Evolutionary conservation across 2,797 vertebrate genomes (phyloP), one percentile per base, ranked within the genome.

Genomic region (Kryptopterus vitreolus): DNA sequence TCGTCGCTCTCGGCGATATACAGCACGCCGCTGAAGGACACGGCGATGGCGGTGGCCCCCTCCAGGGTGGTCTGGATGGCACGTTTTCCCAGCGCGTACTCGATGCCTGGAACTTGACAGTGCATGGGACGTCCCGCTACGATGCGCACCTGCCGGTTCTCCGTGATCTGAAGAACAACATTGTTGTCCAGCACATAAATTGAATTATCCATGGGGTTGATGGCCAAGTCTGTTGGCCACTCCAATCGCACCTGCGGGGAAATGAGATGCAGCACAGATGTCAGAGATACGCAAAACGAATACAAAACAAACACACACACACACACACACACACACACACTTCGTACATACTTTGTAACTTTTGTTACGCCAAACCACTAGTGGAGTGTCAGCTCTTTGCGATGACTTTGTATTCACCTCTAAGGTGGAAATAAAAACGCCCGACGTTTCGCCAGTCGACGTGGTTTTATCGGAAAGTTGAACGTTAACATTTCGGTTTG

Each of bases 171-270:
- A 63, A 99, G 88, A 52, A 99, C 97, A 0, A 99, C 96, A 0
- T 99, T 99, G 91, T 99, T 99, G 91, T 99, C 98, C 92, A 99
- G 86, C 75, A 99, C 96, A 0, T 97, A 99, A 84, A 99, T 96
- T 84, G 98, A 99, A 90, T 99, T 99, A 84, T 99, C 98, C 96
- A 99, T 98, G 0, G 98, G 98, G 89, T 98, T 99, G 87, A 99
- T 98, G 55, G 98, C 96, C 12, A 99, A 91, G 88, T 97, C 97
- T 26, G 98, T 99, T 68, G 98, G 98, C 98, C 98, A 99, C 74
- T 99, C 98, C 86, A 99, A 90, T 72, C 96, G 96, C 29, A 99
- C 97, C 98, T 99, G 86, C 20, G 29, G 50, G 59, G 22, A 75
- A 38, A 68, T 38, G 46, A 78, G 29, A 76, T 43, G 77, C 38